Conservation (phyloP, 2,888 invertebrate genomes). For the Pteria penguin region DNA sequence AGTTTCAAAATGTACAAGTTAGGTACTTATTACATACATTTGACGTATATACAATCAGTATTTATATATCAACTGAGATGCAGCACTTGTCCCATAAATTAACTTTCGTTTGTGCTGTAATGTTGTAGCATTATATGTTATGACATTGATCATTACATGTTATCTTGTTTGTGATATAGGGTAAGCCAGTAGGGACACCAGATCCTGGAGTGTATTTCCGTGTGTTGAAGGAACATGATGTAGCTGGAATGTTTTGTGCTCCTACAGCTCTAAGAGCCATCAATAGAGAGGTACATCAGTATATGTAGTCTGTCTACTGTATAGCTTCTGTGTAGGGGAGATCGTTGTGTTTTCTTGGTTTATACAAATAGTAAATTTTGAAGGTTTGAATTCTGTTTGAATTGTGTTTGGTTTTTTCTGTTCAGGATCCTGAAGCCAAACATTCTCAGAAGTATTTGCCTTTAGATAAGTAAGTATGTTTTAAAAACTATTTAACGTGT, state of each 20-base stretch:
- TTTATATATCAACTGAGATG: no score
- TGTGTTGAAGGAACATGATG: constrained; percentile 92
- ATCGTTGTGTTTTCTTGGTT: not conserved
- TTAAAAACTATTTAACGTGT: no score
- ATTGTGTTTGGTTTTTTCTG: no score
- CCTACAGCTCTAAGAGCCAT: constrained; percentile 94
- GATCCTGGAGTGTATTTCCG: constrained; percentile 95
- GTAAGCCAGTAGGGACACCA: constrained; percentile 96
- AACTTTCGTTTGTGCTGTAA: no score
- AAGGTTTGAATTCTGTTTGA: no score
- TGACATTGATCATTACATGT: no score
- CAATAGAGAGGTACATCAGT: constrained; percentile 84
- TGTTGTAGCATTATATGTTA: no score
- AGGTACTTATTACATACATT: no score
- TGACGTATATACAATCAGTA: no score
- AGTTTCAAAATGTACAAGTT: not conserved
- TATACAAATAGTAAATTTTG: not conserved
- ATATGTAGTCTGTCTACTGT: not conserved
- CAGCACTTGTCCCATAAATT: no score
- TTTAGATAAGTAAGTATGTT: constrained; percentile 66
- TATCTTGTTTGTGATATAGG: no score
- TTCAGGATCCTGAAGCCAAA: constrained; percentile 66
- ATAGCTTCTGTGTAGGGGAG: not conserved
- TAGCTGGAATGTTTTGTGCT: constrained; percentile 92
- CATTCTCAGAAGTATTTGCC: constrained; percentile 70